These are phyloP conservation scores for Sebastolobus altivelis DNA, from an alignment of 2,797 vertebrate species.

Conservation along the genomic window DNA sequence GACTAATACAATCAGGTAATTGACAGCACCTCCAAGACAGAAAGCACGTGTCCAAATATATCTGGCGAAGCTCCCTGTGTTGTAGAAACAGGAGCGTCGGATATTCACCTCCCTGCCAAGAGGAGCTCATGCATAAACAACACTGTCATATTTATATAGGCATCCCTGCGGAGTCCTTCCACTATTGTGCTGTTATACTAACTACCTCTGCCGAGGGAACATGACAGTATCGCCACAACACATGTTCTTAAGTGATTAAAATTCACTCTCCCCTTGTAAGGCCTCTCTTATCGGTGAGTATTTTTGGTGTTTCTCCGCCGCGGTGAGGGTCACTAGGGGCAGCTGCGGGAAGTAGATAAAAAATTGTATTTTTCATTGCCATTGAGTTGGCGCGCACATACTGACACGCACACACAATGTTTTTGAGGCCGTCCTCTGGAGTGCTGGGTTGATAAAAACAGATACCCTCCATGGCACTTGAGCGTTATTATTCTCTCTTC, in stretches of 20 bases:
- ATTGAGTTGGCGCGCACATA: conserved; percentile 31
- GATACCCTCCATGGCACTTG: conserved; percentile 62
- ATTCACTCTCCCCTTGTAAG: conserved; percentile 69
- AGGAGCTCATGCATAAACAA: conserved; percentile 84
- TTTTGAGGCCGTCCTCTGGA: conserved; percentile 63
- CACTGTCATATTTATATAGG: conserved; percentile 80
- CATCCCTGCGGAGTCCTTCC: conserved; percentile 71
- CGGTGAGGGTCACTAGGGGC: conserved; percentile 69
- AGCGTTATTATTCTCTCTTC: conserved; percentile 69
- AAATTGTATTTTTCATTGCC: conserved; percentile 61
- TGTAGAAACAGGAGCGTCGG: conserved; percentile 61
- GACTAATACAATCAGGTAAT: conserved; percentile 54
- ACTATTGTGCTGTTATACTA: conserved; percentile 72
- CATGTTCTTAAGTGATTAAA: conserved; percentile 82
- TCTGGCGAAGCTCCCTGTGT: conserved; percentile 55
- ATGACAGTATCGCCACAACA: conserved; percentile 81
- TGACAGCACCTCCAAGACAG: conserved; percentile 55
- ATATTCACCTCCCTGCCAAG: conserved; percentile 73
- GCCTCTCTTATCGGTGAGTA: conserved; percentile 67
- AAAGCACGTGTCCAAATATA: conserved; percentile 52
- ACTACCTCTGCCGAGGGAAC: conserved; percentile 76
- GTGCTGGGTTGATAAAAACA: conserved; percentile 68
- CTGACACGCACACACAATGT: conserved; percentile 24
- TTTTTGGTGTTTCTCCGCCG: conserved; percentile 61
- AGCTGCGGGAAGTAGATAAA: conserved; percentile 77